Percentiles rank a stretch among this genome's conserved stretches.
Evolutionary conservation across 1,140 invertebrate genomes (phyloP).

Genomic region (Gonatopus flavifemur): DNA sequence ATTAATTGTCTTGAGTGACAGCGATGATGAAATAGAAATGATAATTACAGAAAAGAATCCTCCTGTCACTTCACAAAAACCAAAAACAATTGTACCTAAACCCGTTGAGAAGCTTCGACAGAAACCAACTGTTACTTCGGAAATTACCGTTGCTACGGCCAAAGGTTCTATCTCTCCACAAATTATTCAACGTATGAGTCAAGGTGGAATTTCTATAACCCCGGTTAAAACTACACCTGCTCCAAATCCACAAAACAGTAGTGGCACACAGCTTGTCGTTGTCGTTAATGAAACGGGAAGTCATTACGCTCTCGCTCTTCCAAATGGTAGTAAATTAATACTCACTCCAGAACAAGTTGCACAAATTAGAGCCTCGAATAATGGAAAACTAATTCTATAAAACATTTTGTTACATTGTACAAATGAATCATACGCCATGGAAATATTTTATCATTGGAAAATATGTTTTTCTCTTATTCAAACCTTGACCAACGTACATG

Average conservation of each 20-base stretch:
- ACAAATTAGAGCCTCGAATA: constrained; percentile 52
- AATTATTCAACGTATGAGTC: constrained; percentile 48
- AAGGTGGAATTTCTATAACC: constrained; percentile 52
- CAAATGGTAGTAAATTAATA: constrained; percentile 53
- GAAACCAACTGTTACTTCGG: constrained; percentile 28
- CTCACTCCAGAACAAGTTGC: constrained; percentile 54
- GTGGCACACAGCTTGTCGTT: constrained; percentile 45
- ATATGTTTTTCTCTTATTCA: no score
- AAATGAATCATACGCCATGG: no score
- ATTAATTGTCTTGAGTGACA: constrained; percentile 50
- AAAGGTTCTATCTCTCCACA: constrained; percentile 38
- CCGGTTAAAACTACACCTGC: constrained; percentile 39
- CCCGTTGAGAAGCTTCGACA: not conserved
- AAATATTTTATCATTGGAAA: no score
- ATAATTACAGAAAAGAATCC: constrained; percentile 40
- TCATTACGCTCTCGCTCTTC: constrained; percentile 51
- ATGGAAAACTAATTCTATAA: constrained; percentile 50
- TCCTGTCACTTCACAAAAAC: not conserved
- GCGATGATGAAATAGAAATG: constrained; percentile 56
- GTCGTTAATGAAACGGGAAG: constrained; percentile 56
- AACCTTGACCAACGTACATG: no score
- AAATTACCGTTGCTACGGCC: constrained; percentile 15
- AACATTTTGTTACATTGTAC: not conserved
- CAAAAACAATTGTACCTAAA: constrained; percentile 1
- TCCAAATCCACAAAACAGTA: constrained; percentile 10